Evolutionary conservation across 1,140 invertebrate species (phyloP), one percentile per base, ranked within the genome.

Genomic region (Chironomus tepperi): DNA sequence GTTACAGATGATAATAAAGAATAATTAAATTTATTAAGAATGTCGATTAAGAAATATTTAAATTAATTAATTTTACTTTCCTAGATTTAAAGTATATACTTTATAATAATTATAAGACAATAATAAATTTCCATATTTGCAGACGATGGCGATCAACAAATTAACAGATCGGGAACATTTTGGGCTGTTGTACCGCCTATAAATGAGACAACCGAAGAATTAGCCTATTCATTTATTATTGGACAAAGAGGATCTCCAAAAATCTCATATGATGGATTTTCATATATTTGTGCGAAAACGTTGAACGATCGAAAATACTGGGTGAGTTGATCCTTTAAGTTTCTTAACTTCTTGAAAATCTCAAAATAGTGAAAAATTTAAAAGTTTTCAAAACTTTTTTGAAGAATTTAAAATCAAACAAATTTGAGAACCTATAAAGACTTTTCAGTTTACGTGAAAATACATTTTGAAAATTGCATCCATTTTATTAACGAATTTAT

Each of bases 201-300:
- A 70, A 9, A 18, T 7, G 65, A 70, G 5, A 70, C 6, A 16
- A 70, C 8, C 18, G 47, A 57, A 15, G 47, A 57, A 15, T n/a
- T 15, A n/a, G 12, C 47, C 5, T 70, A 70, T 21, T 19, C 65
- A 8, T 70, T 70, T 10, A 73, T 77, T 9, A 73, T 19, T 18
- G 77, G 77, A 10, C 77, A 78, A 42, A 75, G 77, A 7, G 77
- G 77, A 42, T 34, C 76, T 8, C 75, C 74, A n/a, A 78, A 78
- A 75, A 74, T 78, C n/a, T 42, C 77, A 16, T 77, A 73, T 18
- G 74, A 74, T 75, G 77, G 76, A 1, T 76, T 74, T 72, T 74
- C 77, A 0, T 78, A 77, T 74, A 77, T 78, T 16, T 78, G 77
- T 75, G 76, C 76, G 0, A 78, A 78, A 76, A 73, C 75, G 6